phyloP scores from a whole-genome alignment of 1,140 invertebrate genomes.

The Pantala flavescens region DNA sequence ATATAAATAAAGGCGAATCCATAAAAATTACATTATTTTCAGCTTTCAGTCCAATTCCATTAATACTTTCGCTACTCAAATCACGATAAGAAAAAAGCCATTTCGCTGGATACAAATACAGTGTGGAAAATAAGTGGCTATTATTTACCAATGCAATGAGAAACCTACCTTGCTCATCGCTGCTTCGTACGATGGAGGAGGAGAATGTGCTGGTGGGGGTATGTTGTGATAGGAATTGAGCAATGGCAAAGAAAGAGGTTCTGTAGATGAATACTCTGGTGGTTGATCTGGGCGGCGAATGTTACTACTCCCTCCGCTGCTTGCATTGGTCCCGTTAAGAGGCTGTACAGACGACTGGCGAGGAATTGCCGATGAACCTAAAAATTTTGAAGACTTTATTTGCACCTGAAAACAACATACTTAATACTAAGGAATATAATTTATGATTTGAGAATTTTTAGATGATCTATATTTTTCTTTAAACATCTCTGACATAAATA shows the following conservation, averaged over 20 bases:
- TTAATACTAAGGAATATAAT: too few relatives aligned
- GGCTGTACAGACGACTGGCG: not conserved
- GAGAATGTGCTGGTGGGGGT: slow-evolving; percentile 14
- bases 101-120: too few relatives aligned
- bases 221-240: slow-evolving; percentile 6
- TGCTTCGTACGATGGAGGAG: slow-evolving; percentile 15
- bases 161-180: slow-evolving; percentile 15
- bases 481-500: too few relatives aligned
- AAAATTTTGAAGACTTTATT: not conserved
- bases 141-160: not conserved
- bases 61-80: too few relatives aligned
- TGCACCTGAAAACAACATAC: too few relatives aligned
- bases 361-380: not conserved
- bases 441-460: too few relatives aligned
- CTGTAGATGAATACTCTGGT: slow-evolving; percentile 14
- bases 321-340: not conserved
- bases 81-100: too few relatives aligned
- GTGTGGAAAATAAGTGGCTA: too few relatives aligned
- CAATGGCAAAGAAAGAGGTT: not conserved
- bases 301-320: not conserved
- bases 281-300: slow-evolving; percentile 8
- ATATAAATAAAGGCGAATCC: too few relatives aligned
- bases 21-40: too few relatives aligned
- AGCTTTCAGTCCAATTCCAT: too few relatives aligned
- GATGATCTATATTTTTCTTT: too few relatives aligned